phyloP scores from a whole-genome alignment of 1,140 invertebrate genomes.

The Lepidurus apus region DNA sequence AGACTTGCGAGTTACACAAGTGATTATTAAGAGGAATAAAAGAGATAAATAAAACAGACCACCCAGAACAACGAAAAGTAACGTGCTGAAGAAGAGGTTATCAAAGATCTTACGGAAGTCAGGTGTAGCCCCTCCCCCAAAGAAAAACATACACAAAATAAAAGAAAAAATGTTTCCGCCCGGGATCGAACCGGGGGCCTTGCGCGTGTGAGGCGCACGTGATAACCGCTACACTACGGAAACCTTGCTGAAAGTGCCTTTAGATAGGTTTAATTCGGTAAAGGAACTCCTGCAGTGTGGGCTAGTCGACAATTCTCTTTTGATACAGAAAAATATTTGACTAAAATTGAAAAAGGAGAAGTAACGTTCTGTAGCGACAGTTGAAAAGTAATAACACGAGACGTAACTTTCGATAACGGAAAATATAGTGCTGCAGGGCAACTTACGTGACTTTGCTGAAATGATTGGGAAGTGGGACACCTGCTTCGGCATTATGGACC shows the following conservation, averaged over 20 bases:
- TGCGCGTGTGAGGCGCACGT: slow-evolving; percentile 57
- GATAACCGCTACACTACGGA: slow-evolving; percentile 37
- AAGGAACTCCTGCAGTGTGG: neutral
- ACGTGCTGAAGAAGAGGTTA: too few species aligned
- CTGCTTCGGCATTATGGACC: slow-evolving; percentile 62
- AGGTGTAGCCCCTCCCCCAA: neutral
- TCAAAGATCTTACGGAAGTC: too few species aligned
- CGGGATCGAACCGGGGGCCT: slow-evolving; percentile 58
- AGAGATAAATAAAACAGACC: too few species aligned
- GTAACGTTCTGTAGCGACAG: too few species aligned
- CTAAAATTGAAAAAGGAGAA: too few species aligned
- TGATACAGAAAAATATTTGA: too few species aligned
- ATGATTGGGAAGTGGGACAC: slow-evolving; percentile 68
- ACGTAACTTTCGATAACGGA: neutral
- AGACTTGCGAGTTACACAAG: too few species aligned
- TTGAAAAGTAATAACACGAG: too few species aligned
- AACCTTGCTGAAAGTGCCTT: neutral
- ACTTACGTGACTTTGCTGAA: slow-evolving; percentile 58
- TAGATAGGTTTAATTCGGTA: neutral
- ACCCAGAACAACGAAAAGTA: too few species aligned
- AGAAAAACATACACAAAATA: neutral
- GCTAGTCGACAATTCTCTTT: neutral
- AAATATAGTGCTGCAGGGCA: slow-evolving; percentile 37
- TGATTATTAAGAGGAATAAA: too few species aligned
- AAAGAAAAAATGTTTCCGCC: slow-evolving; percentile 49